Base-by-base conservation (phyloP, 2,888 invertebrate species). In the Nomada flava region DNA sequence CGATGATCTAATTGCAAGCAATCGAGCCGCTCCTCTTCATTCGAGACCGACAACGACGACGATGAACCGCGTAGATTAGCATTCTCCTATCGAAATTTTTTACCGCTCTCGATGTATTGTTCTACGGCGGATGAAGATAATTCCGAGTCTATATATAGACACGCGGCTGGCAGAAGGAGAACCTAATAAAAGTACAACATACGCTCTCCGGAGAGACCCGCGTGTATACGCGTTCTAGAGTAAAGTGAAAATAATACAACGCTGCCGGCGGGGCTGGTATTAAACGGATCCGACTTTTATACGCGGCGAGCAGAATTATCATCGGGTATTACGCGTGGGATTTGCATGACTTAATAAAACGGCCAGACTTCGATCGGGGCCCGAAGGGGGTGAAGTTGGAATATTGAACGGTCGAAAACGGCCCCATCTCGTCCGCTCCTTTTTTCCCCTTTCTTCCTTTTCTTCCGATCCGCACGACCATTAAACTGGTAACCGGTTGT, bases 51-150 rank as follows among this genome's bases (percentile, higher is more conserved):
- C 36, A 20, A 64, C 52, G 60, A 68, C 62, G 60, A 47, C 76
- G 78, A 75, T 55, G 36, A 71, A 64, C 44, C 68, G 60, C 62
- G 64, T 50, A 75, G 85, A 84, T 84, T 74, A 79, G 50, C 72
- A 71, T 76, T 82, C 76, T 67, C 50, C 63, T 78, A 77, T 87
- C 79, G 67, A 63, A 71, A 68, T 72, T 83, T 86, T 85, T 79
- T 71, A 64, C 70, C 73, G 55, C 70, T 70, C 68, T 53, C 18
- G 50, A 73, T 65, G 74, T 76, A 88, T 87, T 88, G 88, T 88
- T 88, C 82, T 79, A 82, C 86, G 79, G 86, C 86, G 88, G 82
- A 88, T 86, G 84, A 84, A 82, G 85, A 88, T 88, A 88, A 88
- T 88, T 88, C 85, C 76, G 82, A 29, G 78, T 79, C 86, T 88